Evolutionary conservation across 1,140 invertebrate species (phyloP).

Genomic region (Tetragnatha versicolor): DNA sequence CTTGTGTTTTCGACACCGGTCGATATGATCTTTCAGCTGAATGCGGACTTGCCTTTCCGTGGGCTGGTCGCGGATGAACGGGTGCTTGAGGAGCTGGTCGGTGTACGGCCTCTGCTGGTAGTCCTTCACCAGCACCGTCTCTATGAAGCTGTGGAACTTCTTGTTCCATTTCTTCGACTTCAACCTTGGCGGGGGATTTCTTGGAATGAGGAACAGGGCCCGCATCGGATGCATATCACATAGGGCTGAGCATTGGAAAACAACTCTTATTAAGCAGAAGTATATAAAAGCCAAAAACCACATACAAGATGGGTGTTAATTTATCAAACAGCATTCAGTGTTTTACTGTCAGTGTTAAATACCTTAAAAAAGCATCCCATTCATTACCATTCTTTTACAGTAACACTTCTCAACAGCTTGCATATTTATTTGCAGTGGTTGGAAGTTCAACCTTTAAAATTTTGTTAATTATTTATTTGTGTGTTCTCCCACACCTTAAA

Average conservation of each 20-base stretch:
- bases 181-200: conserved; percentile 94
- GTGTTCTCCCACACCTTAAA: too few relatives aligned
- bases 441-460: too few relatives aligned
- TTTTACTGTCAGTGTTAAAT: too few relatives aligned
- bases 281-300: too few relatives aligned
- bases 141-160: conserved; percentile 91
- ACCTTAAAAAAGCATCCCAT: too few relatives aligned
- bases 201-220: conserved; percentile 96
- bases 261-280: too few relatives aligned
- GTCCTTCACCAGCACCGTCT: conserved; percentile 92
- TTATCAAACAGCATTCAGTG: too few relatives aligned
- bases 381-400: too few relatives aligned
- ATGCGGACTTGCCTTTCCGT: conserved; percentile 97
- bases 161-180: conserved; percentile 97
- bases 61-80: conserved; percentile 97
- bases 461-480: too few relatives aligned
- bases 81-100: conserved; percentile 95
- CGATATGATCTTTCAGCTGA: conserved; percentile 99
- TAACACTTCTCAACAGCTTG: too few relatives aligned
- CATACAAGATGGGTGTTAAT: too few relatives aligned
- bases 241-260: conserved; percentile 64
- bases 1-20: conserved; percentile 71
- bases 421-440: too few relatives aligned
- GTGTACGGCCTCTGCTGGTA: conserved; percentile 98
- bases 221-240: conserved; percentile 99